phyloP scores from a whole-genome alignment of 2,888 invertebrate genomes.

The Thymelicus lineola region DNA sequence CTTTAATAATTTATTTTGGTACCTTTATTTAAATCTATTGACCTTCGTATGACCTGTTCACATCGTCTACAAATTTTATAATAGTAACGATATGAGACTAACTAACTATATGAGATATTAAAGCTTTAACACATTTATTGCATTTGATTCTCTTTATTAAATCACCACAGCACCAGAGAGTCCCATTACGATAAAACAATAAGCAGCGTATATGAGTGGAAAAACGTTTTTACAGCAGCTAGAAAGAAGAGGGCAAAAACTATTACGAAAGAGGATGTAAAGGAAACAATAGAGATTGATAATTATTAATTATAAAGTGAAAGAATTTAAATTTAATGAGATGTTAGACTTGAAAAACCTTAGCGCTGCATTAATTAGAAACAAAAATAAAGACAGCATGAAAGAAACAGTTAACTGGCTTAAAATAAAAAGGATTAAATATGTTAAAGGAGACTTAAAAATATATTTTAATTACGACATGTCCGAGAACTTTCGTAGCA shows the following conservation, averaged over 20 bases:
- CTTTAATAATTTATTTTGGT: too few relatives aligned
- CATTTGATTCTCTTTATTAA: too few relatives aligned
- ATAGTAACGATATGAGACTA: too few relatives aligned
- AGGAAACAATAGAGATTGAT: constrained; percentile 6
- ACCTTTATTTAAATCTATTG: too few relatives aligned
- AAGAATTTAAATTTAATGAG: not conserved
- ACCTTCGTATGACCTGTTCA: too few relatives aligned
- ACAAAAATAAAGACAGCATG: not conserved
- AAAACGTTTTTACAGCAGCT: constrained; percentile 4
- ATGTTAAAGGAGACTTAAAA: not conserved
- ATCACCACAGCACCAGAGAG: too few relatives aligned
- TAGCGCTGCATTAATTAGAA: not conserved
- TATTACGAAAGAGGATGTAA: constrained; percentile 4
- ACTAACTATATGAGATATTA: too few relatives aligned
- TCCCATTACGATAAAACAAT: too few relatives aligned
- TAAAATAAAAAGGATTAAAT: not conserved
- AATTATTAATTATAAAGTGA: constrained; percentile 1
- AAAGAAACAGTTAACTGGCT: not conserved
- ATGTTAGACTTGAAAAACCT: not conserved
- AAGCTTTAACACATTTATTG: too few relatives aligned
- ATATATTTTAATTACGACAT: not conserved
- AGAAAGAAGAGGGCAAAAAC: constrained; percentile 6
- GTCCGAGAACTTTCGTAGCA: not conserved
- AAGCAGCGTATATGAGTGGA: constrained; percentile 1
- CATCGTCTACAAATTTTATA: too few relatives aligned